These are phyloP conservation scores for Leptodactylus fallax DNA, from an alignment of 2,797 vertebrate genomes.

Conservation along the genomic window DNA sequence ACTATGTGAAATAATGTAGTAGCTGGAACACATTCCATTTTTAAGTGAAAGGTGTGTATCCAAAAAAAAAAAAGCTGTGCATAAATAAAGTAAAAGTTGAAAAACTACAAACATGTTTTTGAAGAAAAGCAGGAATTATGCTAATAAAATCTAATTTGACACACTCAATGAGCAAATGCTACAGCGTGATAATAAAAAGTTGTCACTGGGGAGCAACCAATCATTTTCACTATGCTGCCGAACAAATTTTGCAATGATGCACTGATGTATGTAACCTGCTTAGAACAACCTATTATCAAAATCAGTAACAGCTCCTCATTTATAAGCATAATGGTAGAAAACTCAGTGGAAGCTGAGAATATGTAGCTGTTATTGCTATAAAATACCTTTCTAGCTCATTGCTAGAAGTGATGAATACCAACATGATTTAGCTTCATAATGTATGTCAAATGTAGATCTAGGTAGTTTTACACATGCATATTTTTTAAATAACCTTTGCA, in stretches of 20 bases:
- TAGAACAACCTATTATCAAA: conserved; percentile 4
- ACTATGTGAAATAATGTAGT: too few relatives aligned
- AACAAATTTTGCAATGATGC: not conserved
- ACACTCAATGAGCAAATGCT: not conserved
- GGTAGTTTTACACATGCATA: not conserved
- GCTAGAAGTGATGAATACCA: not conserved
- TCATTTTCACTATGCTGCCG: not conserved
- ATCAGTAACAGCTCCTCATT: not conserved
- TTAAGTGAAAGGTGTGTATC: too few relatives aligned
- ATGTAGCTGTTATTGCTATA: not conserved
- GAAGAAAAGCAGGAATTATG: not conserved
- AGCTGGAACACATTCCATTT: too few relatives aligned
- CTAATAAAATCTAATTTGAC: not conserved
- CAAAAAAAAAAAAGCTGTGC: too few relatives aligned
- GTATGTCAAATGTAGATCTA: not conserved
- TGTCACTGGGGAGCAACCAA: not conserved
- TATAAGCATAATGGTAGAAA: not conserved
- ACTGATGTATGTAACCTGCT: not conserved
- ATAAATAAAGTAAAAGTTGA: too few relatives aligned
- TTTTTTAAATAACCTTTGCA: not conserved
- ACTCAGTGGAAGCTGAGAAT: not conserved
- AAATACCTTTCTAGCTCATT: not conserved
- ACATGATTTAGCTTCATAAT: not conserved
- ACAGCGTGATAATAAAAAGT: not conserved
- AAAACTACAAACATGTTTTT: not conserved